Base-by-base conservation (phyloP, 2,113 vertebrate genomes). In the Malaclemys terrapin region DNA sequence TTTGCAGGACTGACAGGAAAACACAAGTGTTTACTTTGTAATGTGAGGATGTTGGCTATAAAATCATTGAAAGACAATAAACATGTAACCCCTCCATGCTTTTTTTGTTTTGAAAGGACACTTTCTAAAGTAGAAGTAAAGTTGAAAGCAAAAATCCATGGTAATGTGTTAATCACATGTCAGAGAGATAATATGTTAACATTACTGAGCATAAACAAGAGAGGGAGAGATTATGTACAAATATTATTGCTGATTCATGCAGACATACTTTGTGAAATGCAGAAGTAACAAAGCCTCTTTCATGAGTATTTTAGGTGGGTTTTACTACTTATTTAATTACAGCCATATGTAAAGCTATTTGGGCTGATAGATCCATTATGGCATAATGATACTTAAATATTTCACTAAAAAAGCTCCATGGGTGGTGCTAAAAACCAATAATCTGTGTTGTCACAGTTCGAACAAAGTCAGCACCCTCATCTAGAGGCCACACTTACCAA, bases 21-120 rank as follows among this genome's bases (percentile, higher is more conserved):
- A 62, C 38, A 35, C 87, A 93, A 94, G 50, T 84, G 14, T 95
- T 92, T 95, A 54, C 19, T 78, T 93, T 91, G n/a, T 38, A 82
- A 82, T 62, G 45, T 57, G 52, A 84, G 29, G 87, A 47, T 53
- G 52, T 8, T 10, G n/a, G 45, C 81, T 87, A 7, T 31, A 75
- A 94, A 62, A 1, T 1, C 0, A 4, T 90, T 82, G 13, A 29
- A 1, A 82, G 20, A 69, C 8, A 84, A 62, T 56, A 65, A 90
- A 49, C 10, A 35, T 20, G n/a, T 24, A 2, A 45, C 42, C 90
- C 86, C n/a, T 45, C 57, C 65, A 47, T 31, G 20, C n/a, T 25
- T 25, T 88, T 82, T 25, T 84, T 62, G n/a, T 22, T 89, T 85
- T 35, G 84, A 5, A 62, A 54, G 59, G 27, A 80, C 1, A 57